phyloP scores from a whole-genome alignment of 2,113 vertebrate species.

The Aythya baeri region DNA sequence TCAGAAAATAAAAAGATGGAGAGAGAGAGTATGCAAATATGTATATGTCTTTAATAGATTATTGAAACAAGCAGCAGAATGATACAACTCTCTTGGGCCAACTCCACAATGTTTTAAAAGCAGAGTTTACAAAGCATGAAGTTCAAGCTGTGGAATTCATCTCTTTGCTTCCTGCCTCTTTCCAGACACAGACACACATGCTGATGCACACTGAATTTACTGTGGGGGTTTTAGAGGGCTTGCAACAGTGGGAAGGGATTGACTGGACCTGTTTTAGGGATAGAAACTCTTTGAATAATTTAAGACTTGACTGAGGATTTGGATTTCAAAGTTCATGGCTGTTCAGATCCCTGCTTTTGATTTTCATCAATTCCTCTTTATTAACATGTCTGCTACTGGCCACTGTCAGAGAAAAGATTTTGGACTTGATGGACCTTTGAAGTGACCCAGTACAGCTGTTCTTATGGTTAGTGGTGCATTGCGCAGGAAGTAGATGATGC shows the following conservation, averaged over 20 bases:
- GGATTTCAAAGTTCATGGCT: neutral
- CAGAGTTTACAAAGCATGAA: slow-evolving; percentile 5
- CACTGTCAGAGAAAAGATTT: neutral
- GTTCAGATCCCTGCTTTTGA: neutral
- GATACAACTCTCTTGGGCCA: neutral
- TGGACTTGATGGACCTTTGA: neutral
- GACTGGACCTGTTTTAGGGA: neutral
- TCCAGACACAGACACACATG: neutral
- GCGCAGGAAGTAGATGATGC: neutral
- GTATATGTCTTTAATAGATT: neutral
- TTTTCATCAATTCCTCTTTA: neutral
- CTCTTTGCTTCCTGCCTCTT: neutral
- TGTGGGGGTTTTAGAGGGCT: neutral
- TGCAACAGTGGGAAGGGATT: neutral
- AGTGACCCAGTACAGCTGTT: slow-evolving; percentile 34
- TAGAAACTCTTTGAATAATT: neutral
- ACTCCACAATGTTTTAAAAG: slow-evolving; percentile 2
- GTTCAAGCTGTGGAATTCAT: slow-evolving; percentile 35
- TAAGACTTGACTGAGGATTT: neutral
- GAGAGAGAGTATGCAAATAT: neutral
- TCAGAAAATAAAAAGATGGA: neutral
- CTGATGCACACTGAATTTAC: neutral
- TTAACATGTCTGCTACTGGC: neutral
- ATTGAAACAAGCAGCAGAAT: neutral
- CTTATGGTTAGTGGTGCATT: neutral